Evolutionary conservation across 2,888 invertebrate species (phyloP), one percentile per base, ranked within the genome.

Genomic region (Hemithea aestivaria): DNA sequence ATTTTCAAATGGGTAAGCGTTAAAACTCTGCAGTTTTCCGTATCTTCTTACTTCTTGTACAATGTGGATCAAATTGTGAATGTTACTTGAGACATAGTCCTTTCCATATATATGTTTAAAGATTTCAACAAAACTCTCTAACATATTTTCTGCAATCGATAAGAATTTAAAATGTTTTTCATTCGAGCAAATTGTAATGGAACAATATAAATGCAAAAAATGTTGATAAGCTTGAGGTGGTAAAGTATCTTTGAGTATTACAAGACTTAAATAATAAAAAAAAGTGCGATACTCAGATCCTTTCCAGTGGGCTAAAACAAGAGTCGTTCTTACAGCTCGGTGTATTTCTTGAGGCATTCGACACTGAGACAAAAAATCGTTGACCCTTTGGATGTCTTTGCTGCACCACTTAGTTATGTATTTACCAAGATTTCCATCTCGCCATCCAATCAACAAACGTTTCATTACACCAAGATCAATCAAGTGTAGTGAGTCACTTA

Each of bases 391-490:
- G 2, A 23, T 35, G 10, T 35, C 35, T 10, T 10, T 9, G 7
- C 27, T 2, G n/a, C 28, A 7, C 28, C 27, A 28, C 23, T 35
- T 35, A 1, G 35, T n/a, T n/a, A n/a, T 23, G 9, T 23, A 23
- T 8, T 12, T 27, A 1, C 35, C 27, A 12, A 35, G 27, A 7
- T 27, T 35, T 1, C 27, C 35, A 16, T 27, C 22, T 1, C 35
- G 12, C 35, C 28, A 35, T 7, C 35, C 35, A 11, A 28, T 8
- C n/a, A 35, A 23, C 2, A 35, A 12, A 10, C 27, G 6, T 2
- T 56, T 58, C 54, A 56, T 53, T 1, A 60, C 1, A 0, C 56
- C 56, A 0, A 56, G 24, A 20, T 58, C 55, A 6, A 60, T 48
- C 11, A 58, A 32, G 27, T 60, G 53, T 2, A 57, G 27, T 1